Percentiles rank a stretch among this genome's conserved stretches.
phyloP scores from a whole-genome alignment of 2,797 vertebrate genomes.

The Scolopax rusticola region DNA sequence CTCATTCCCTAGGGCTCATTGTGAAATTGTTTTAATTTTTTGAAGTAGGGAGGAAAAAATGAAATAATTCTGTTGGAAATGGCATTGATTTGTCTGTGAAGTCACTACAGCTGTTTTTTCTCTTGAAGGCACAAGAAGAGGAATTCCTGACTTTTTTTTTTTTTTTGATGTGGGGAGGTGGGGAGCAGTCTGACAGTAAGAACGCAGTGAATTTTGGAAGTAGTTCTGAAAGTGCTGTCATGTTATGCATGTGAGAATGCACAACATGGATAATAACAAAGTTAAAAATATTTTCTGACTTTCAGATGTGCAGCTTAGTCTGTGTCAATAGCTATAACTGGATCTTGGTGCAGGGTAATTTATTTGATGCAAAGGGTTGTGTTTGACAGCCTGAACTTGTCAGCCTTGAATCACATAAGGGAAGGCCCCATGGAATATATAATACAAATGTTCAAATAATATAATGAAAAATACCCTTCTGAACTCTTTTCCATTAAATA shows the following conservation, averaged over 20 bases:
- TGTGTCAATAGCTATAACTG: slow-evolving; percentile 55
- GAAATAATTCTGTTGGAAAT: slow-evolving; percentile 39
- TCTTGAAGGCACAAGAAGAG: neutral
- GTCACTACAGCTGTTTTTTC: slow-evolving; percentile 36
- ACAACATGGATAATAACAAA: slow-evolving; percentile 20
- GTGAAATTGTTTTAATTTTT: slow-evolving; percentile 73
- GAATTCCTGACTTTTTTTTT: neutral
- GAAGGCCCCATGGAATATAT: slow-evolving; percentile 26
- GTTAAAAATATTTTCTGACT: slow-evolving; percentile 56
- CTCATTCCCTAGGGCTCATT: slow-evolving; percentile 45
- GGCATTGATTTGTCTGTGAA: slow-evolving; percentile 39
- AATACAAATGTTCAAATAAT: slow-evolving; percentile 55
- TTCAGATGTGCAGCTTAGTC: slow-evolving; percentile 46
- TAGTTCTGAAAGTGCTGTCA: slow-evolving; percentile 21
- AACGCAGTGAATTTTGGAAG: slow-evolving; percentile 52
- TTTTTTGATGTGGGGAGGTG: neutral
- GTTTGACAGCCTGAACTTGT: slow-evolving; percentile 60
- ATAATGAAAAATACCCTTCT: slow-evolving; percentile 71
- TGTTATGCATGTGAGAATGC: slow-evolving; percentile 34
- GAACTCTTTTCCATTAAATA: slow-evolving; percentile 75
- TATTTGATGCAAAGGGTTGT: slow-evolving; percentile 38
- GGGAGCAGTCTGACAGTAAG: slow-evolving; percentile 15
- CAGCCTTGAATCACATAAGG: slow-evolving; percentile 51
- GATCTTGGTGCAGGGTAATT: slow-evolving; percentile 34
- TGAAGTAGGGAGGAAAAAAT: neutral